These are phyloP conservation scores for Samia ricini DNA, from an alignment of 1,140 invertebrate species.

Conservation along the genomic window DNA sequence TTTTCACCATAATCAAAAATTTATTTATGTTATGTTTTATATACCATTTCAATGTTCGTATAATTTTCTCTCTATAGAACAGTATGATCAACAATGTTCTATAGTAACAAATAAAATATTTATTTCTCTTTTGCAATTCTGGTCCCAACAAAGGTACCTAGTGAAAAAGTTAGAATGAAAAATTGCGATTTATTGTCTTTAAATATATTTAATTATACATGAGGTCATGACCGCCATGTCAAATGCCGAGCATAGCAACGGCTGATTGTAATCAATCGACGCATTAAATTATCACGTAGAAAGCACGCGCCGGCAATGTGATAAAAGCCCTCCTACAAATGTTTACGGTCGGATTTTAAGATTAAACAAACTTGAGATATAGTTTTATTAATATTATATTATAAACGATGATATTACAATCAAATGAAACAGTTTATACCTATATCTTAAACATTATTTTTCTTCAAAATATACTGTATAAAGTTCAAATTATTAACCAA, in stretches of 20 bases:
- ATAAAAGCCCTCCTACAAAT: not conserved
- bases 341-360: not conserved
- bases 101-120: too few species aligned
- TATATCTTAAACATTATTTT: too few species aligned
- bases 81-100: too few species aligned
- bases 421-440: too few species aligned
- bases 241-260: not conserved
- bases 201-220: not conserved
- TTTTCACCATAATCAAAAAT: too few species aligned
- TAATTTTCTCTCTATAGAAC: too few species aligned
- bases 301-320: not conserved
- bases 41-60: too few species aligned
- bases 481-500: not conserved
- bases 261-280: not conserved
- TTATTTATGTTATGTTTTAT: too few species aligned
- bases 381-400: not conserved
- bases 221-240: constrained; percentile 1
- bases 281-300: constrained; percentile 4
- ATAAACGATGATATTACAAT: too few species aligned
- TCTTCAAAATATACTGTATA: not conserved
- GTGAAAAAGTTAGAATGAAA: not conserved
- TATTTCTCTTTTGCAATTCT: too few species aligned
- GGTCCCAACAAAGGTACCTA: too few species aligned
- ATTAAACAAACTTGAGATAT: not conserved
- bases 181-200: not conserved